phyloP scores from a whole-genome alignment of 2,888 invertebrate genomes.

The Pyrochroa serraticornis region DNA sequence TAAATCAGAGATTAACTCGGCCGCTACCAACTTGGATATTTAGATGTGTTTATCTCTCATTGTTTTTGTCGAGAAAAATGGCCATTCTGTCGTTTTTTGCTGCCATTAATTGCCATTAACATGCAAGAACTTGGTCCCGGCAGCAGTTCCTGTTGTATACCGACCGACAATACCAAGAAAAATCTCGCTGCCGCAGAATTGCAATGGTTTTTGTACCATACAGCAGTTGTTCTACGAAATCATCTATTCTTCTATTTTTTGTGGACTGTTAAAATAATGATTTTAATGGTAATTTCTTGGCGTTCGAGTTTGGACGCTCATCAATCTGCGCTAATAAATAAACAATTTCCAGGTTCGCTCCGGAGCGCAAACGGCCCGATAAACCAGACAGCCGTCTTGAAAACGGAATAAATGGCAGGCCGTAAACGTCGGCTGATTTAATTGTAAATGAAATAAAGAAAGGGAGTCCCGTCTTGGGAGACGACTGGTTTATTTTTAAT shows the following conservation, averaged over 20 bases:
- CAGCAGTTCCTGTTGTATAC: too few relatives aligned
- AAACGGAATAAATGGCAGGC: slow-evolving; percentile 2
- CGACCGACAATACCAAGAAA: too few relatives aligned
- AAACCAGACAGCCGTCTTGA: slow-evolving; percentile 1
- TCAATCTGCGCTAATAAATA: too few relatives aligned
- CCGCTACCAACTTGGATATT: slow-evolving; percentile 38
- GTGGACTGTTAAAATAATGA: too few relatives aligned
- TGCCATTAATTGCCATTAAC: slow-evolving; percentile 50
- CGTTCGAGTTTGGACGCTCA: too few relatives aligned
- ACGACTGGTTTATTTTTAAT: slow-evolving; percentile 45
- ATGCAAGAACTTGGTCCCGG: slow-evolving; percentile 28
- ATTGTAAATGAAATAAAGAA: slow-evolving; percentile 36
- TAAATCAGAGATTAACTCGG: slow-evolving; percentile 29
- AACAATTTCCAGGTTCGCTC: too few relatives aligned
- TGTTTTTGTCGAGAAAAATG: slow-evolving; percentile 47
- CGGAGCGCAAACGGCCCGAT: slow-evolving; percentile 3
- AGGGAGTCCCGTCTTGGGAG: slow-evolving; percentile 13
- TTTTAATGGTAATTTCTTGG: too few relatives aligned
- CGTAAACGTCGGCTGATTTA: slow-evolving; percentile 35
- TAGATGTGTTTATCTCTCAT: slow-evolving; percentile 51
- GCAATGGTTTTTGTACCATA: too few relatives aligned
- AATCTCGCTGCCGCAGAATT: too few relatives aligned
- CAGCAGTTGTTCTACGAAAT: too few relatives aligned
- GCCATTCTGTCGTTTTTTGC: slow-evolving; percentile 45
- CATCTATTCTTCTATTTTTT: too few relatives aligned